Percentiles rank a stretch among this genome's conserved stretches.
Evolutionary conservation across 2,888 invertebrate genomes (phyloP).

Genomic region (Aphodius sticticus): DNA sequence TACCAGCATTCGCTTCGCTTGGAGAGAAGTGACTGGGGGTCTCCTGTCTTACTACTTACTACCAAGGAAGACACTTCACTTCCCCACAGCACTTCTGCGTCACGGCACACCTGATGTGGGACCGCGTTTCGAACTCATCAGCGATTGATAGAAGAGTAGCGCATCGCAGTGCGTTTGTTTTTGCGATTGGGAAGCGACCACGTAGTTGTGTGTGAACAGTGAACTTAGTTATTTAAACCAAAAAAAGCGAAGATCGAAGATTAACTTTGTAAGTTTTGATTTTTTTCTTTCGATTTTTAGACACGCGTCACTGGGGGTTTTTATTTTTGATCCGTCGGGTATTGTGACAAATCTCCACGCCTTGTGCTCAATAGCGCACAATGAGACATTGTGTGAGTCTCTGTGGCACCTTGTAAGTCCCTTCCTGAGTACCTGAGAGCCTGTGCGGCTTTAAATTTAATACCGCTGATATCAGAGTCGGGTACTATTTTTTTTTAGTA

Average conservation of each 20-base stretch:
- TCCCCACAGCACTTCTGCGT: not conserved
- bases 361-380: not conserved
- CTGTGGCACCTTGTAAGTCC: not conserved
- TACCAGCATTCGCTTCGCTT: constrained; percentile 40
- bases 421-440: not conserved
- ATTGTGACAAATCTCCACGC: not conserved
- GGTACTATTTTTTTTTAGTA: not conserved
- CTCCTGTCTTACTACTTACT: not conserved
- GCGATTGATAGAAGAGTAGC: not conserved
- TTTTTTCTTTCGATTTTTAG: not conserved
- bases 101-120: not conserved
- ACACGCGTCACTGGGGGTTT: not conserved
- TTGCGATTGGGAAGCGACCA: not conserved
- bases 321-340: not conserved
- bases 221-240: not conserved
- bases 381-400: not conserved
- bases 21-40: constrained; percentile 10
- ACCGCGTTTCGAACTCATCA: not conserved
- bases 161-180: constrained; percentile 4
- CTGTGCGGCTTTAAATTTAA: not conserved
- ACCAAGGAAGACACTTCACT: not conserved
- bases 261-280: not conserved
- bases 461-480: not conserved
- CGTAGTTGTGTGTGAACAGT: not conserved
- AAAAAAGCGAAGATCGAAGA: not conserved